Conservation (phyloP, 2,797 vertebrate species). For the Odontamblyopus lacepedii region DNA sequence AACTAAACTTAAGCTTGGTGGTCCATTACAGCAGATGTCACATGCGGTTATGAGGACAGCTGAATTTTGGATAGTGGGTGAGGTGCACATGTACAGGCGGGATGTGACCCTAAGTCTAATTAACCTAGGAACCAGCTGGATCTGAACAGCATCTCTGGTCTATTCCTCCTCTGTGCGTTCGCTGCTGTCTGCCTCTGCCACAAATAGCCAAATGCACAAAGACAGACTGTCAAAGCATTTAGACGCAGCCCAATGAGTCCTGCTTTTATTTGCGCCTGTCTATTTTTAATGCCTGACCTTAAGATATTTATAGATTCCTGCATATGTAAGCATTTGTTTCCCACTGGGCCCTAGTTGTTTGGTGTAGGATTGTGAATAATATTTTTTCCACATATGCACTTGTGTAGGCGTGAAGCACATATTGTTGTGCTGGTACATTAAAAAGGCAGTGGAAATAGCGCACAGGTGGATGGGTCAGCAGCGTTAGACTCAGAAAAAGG, state of each 20-base stretch:
- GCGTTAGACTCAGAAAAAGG: conserved; percentile 23
- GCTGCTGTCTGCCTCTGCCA: conserved; percentile 55
- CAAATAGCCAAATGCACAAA: conserved; percentile 70
- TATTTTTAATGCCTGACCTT: conserved; percentile 71
- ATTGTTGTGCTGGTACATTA: conserved; percentile 54
- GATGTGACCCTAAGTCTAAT: conserved; percentile 65
- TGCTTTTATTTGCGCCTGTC: conserved; percentile 68
- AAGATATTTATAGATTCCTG: conserved; percentile 72
- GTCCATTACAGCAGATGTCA: conserved; percentile 53
- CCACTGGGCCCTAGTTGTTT: conserved; percentile 15
- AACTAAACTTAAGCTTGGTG: conserved; percentile 43
- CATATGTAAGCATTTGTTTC: conserved; percentile 67
- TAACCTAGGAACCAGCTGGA: conserved; percentile 64
- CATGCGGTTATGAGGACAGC: conserved; percentile 58
- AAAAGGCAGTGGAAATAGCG: conserved; percentile 51
- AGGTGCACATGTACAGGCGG: conserved; percentile 43
- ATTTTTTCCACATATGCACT: conserved; percentile 14
- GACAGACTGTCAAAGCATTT: conserved; percentile 77
- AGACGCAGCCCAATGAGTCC: conserved; percentile 63
- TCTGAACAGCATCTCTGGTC: conserved; percentile 63
- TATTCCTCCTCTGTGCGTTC: conserved; percentile 53
- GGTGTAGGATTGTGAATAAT: conserved; percentile 18
- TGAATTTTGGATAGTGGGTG: conserved; percentile 44
- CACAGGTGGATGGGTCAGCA: conserved; percentile 51
- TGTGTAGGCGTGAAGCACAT: conserved; percentile 46